These are phyloP conservation scores for Sminthurides aquaticus DNA, from an alignment of 2,888 invertebrate genomes.

Conservation along the genomic window DNA sequence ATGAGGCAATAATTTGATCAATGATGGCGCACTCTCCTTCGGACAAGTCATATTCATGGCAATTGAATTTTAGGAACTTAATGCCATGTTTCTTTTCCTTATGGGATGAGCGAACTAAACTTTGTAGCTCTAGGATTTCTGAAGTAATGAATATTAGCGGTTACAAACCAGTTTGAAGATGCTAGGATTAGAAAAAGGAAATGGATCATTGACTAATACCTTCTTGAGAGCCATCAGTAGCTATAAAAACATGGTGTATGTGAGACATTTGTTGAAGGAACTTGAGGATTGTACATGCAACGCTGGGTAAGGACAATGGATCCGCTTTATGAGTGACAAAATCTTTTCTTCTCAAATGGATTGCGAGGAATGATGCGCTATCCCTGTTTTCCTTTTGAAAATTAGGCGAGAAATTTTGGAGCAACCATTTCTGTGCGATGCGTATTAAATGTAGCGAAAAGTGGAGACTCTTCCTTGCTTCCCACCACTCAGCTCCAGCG, in stretches of 20 bases:
- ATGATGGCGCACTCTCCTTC: conserved; percentile 74
- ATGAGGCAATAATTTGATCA: conserved; percentile 90
- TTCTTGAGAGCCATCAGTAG: conserved; percentile 68
- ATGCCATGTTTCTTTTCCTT: no score
- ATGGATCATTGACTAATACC: conserved; percentile 46
- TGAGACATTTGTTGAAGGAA: conserved; percentile 53
- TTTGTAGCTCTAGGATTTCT: no score
- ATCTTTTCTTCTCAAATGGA: conserved; percentile 82
- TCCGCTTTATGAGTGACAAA: conserved; percentile 67
- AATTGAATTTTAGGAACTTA: conserved; percentile 1
- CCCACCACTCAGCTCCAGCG: conserved; percentile 76
- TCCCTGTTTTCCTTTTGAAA: neutral
- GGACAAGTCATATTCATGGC: conserved; percentile 2
- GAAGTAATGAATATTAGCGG: neutral
- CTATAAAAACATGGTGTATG: conserved; percentile 61
- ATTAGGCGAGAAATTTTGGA: neutral
- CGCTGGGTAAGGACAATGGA: conserved; percentile 49
- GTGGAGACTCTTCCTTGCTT: conserved; percentile 80
- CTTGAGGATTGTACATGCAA: conserved; percentile 65
- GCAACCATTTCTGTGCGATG: conserved; percentile 54
- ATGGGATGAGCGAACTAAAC: no score
- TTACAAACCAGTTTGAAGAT: neutral
- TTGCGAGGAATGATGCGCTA: conserved; percentile 54
- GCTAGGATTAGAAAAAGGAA: neutral
- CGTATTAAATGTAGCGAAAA: conserved; percentile 63